Evolutionary conservation across 2,797 vertebrate species (phyloP).

Genomic region (Enteromius argenteus): DNA sequence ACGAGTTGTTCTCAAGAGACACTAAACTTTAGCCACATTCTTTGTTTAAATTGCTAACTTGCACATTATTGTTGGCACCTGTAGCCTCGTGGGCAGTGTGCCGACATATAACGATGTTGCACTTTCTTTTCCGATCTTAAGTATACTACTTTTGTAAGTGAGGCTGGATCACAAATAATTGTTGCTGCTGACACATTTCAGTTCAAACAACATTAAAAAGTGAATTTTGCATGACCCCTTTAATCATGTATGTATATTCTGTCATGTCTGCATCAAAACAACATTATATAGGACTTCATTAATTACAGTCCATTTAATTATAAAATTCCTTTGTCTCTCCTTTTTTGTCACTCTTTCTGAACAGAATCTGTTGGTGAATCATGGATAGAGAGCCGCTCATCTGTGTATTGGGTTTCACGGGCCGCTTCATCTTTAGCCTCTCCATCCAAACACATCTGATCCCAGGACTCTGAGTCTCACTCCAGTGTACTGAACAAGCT

Average conservation of each 20-base stretch:
- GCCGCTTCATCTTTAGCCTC: slow-evolving; percentile 13
- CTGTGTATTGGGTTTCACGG: slow-evolving; percentile 4
- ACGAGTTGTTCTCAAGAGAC: too few relatives aligned
- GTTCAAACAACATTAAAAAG: background rate
- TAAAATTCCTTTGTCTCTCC: slow-evolving; percentile 56
- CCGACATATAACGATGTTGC: too few relatives aligned
- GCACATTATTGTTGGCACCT: too few relatives aligned
- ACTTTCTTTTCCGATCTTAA: too few relatives aligned
- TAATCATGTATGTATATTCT: background rate
- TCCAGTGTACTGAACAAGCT: slow-evolving; percentile 36
- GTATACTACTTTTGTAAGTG: too few relatives aligned
- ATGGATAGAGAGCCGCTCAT: slow-evolving; percentile 46
- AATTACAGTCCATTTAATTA: background rate
- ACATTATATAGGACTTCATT: too few relatives aligned
- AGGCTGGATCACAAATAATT: too few relatives aligned
- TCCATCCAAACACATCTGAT: slow-evolving; percentile 38
- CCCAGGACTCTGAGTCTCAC: slow-evolving; percentile 37
- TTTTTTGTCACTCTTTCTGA: slow-evolving; percentile 53
- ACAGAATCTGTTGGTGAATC: slow-evolving; percentile 63
- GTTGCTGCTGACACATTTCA: too few relatives aligned
- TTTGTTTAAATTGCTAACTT: too few relatives aligned
- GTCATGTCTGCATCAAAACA: too few relatives aligned
- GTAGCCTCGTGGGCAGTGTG: too few relatives aligned
- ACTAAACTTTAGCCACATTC: too few relatives aligned
- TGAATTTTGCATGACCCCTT: background rate